Percentiles rank a stretch among this genome's conserved stretches.
Conservation (phyloP, 2,113 vertebrate species). For the Anseranas semipalmata region DNA sequence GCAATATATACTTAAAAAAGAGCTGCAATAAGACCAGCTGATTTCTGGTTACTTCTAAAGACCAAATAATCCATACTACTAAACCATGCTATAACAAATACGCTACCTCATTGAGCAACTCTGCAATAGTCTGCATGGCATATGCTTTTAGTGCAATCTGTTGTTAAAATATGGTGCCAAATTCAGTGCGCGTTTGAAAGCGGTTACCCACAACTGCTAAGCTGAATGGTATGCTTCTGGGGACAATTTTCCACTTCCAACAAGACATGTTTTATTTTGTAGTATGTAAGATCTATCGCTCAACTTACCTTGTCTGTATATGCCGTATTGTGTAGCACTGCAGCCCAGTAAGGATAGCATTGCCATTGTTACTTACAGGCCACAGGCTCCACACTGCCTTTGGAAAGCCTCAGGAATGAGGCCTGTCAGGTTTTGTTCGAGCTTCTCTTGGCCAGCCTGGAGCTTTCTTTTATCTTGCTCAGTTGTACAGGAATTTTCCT, state of each 20-base stretch:
- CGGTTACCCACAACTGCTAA: not conserved
- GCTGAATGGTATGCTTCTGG: accelerated
- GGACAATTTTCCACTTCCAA: not conserved
- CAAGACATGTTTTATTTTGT: not conserved
- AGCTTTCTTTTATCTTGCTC: not conserved
- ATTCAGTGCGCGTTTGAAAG: not conserved
- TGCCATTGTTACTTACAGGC: too few species aligned
- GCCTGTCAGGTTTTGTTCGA: not conserved
- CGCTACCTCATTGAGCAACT: not conserved
- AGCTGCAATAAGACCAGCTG: not conserved
- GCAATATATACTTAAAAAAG: not conserved
- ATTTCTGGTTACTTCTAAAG: not conserved
- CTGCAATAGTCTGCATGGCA: not conserved
- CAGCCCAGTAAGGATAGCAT: not conserved
- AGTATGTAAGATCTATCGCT: not conserved
- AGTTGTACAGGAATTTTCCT: not conserved
- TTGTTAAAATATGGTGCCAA: not conserved
- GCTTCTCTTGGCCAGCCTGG: not conserved
- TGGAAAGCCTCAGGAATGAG: not conserved
- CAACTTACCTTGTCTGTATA: not conserved
- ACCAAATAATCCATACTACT: not conserved
- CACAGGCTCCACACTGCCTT: not conserved
- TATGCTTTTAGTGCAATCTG: not conserved
- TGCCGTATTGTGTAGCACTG: accelerated
- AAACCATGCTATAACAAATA: not conserved